Percentiles rank a stretch among this genome's conserved stretches.
Evolutionary conservation across 2,113 vertebrate genomes (phyloP).

Genomic region (Gymnocephalus cernua): DNA sequence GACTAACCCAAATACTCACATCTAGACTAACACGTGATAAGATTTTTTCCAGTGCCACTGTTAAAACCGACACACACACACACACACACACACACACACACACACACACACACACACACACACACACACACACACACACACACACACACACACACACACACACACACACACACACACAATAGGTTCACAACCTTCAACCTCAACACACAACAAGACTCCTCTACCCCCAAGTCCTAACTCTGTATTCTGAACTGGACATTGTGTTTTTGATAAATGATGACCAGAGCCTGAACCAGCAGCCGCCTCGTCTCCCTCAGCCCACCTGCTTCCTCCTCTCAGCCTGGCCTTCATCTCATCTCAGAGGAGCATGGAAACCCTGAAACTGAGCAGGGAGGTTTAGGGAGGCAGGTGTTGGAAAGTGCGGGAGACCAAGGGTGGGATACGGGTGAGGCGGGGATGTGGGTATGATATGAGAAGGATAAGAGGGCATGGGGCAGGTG

Average conservation of each 20-base stretch:
- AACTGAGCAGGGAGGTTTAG: slow-evolving; percentile 31
- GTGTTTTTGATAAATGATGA: slow-evolving; percentile 66
- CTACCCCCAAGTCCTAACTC: slow-evolving; percentile 42
- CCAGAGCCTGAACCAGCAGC: slow-evolving; percentile 50
- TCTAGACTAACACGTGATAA: slow-evolving; percentile 43
- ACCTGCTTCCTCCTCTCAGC: slow-evolving; percentile 30
- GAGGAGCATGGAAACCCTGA: slow-evolving; percentile 35
- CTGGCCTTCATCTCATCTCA: slow-evolving; percentile 25
- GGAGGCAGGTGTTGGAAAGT: slow-evolving; percentile 4
- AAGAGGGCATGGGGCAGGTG: slow-evolving; percentile 42
- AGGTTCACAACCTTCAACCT: slow-evolving; percentile 67
- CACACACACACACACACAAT: slow-evolving; percentile 12
- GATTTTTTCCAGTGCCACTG: slow-evolving; percentile 29
- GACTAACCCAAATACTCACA: slow-evolving; percentile 56
- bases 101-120: slow-evolving; percentile 36
- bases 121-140: slow-evolving; percentile 44
- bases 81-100: slow-evolving; percentile 33
- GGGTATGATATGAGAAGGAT: slow-evolving; percentile 45
- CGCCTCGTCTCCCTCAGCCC: slow-evolving; percentile 1
- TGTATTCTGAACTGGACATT: slow-evolving; percentile 68
- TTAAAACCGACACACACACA: slow-evolving; percentile 35
- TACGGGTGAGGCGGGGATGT: slow-evolving; percentile 43
- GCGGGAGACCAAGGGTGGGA: not conserved
- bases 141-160: slow-evolving; percentile 9
- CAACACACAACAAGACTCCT: slow-evolving; percentile 67